Base-by-base conservation (phyloP, 2,113 vertebrate species). In the Lepisosteus osseus region DNA sequence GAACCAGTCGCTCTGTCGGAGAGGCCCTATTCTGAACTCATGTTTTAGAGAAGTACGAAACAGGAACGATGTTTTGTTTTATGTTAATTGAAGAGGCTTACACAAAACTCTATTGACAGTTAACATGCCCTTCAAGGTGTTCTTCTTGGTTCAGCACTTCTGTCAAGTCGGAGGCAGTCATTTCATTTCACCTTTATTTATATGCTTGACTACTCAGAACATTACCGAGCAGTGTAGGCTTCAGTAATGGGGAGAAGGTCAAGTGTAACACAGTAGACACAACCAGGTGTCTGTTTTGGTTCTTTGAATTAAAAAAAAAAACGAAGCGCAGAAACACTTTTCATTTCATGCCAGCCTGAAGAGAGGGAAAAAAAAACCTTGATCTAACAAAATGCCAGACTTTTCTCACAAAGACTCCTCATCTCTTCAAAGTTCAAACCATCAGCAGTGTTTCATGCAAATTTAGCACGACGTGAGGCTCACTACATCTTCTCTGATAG, bases 91-190 rank as follows among this genome's bases (percentile, higher is more conserved):
- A 76, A 79, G 78, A 84, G 74, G 86, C 86, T 87, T 87, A 83
- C 87, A 87, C 84, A 86, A 82, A 89, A 90, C 82, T 92, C 86
- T 88, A 88, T 88, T 90, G 91, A 91, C 91, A 90, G 89, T 86
- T 87, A 91, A 92, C 91, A 91, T 90, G 88, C 86, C 90, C 90
- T 92, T 92, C 91, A 91, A 90, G 87, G 87, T 90, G 91, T 92
- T 92, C 90, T 92, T 94, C 94, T 94, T 95, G 95, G 92, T 97
- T 98, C 96, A 98, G 95, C 95, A 96, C 82, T 96, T 96, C 95
- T 98, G 96, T 96, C 94, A 97, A 94, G 91, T 93, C 89, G 85
- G 79, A 93, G 88, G 88, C 93, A 93, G 91, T 94, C 95, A 94
- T 98, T 96, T 95, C 87, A 93, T 92, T 93, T 95, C 89, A 88